Conservation (phyloP, 2,888 invertebrate species). For the Onchidella celtica region DNA sequence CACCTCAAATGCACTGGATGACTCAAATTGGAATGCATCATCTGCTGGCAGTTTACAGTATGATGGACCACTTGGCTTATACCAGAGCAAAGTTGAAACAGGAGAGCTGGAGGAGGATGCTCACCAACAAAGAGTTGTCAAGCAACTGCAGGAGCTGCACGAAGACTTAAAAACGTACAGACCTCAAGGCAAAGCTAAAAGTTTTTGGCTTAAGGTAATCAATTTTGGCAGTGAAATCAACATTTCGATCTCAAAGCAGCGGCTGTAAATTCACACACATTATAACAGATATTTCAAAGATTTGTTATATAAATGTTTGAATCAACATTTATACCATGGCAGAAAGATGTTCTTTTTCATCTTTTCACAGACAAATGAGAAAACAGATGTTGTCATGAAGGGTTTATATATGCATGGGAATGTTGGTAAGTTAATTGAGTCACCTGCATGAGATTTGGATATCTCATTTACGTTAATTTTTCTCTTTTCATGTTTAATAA, state of each 20-base stretch:
- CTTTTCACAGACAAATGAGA: constrained; percentile 39
- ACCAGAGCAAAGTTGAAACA: constrained; percentile 82
- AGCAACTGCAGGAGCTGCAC: constrained; percentile 87
- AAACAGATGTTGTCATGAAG: constrained; percentile 57
- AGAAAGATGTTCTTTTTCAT: too few relatives aligned
- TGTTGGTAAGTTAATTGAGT: constrained; percentile 71
- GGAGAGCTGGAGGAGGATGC: constrained; percentile 84
- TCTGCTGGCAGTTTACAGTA: not conserved
- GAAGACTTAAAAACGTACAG: constrained; percentile 84
- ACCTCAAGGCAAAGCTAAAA: constrained; percentile 74
- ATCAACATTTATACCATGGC: too few relatives aligned
- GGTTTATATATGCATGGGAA: constrained; percentile 75
- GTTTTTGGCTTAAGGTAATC: constrained; percentile 43
- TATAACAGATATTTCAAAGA: too few relatives aligned
- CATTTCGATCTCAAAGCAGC: too few relatives aligned
- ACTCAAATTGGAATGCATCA: not conserved
- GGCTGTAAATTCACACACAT: too few relatives aligned
- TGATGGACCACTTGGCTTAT: constrained; percentile 65
- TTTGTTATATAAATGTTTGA: too few relatives aligned
- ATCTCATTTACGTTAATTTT: too few relatives aligned
- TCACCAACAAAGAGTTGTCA: constrained; percentile 87
- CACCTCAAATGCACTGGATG: not conserved
- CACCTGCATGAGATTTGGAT: too few relatives aligned
- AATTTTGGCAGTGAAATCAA: too few relatives aligned
- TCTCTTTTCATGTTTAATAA: too few relatives aligned